Evolutionary conservation across 2,113 vertebrate genomes (phyloP).

Genomic region (Campylomormyrus tamandua): DNA sequence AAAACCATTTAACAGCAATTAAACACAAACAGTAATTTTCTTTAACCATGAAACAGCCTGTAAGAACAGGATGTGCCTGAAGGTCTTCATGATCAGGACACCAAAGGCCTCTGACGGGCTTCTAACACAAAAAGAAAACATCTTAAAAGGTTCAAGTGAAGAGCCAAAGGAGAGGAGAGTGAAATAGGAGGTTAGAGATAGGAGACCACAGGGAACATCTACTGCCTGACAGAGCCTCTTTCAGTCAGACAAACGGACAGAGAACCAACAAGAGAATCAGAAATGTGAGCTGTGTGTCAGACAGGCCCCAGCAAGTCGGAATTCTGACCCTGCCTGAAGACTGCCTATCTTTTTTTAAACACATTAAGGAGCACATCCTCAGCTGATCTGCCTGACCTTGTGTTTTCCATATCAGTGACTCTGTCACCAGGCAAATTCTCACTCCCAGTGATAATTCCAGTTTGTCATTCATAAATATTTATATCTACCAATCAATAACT

Average conservation of each 20-base stretch:
- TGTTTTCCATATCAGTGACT: not conserved
- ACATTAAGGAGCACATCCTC: not conserved
- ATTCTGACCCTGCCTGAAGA: not conserved
- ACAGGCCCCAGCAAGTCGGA: not conserved
- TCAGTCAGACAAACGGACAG: not conserved
- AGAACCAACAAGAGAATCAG: not conserved
- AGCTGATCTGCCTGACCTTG: not conserved
- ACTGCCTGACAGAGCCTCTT: not conserved
- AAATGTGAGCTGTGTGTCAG: not conserved
- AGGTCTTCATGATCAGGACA: not conserved
- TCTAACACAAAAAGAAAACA: not conserved
- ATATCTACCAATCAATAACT: not conserved
- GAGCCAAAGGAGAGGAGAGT: not conserved
- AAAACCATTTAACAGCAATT: not conserved
- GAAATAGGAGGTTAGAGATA: not conserved
- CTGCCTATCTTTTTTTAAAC: not conserved
- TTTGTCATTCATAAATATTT: conserved; percentile 5
- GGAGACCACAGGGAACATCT: not conserved
- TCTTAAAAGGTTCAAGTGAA: not conserved
- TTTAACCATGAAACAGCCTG: not conserved
- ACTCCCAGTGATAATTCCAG: not conserved
- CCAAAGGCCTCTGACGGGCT: not conserved
- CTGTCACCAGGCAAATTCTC: not conserved
- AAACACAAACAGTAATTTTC: not conserved
- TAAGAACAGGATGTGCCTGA: not conserved